Percentiles rank a stretch among this genome's conserved stretches.
Conservation (phyloP, 2,888 invertebrate species). For the Synergus itoensis region DNA sequence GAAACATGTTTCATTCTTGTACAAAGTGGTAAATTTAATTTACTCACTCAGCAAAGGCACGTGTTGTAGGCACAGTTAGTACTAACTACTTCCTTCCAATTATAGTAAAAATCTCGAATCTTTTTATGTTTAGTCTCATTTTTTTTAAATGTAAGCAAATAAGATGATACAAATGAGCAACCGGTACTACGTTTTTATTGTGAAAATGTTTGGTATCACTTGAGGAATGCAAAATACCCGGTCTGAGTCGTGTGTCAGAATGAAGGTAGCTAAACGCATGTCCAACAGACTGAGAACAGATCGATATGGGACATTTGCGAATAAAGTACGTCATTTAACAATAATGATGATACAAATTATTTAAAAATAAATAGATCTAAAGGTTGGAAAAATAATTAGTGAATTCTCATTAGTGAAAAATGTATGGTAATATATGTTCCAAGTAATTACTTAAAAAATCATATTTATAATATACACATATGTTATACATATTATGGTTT, state of each 20-base stretch:
- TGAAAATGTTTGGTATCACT: not conserved
- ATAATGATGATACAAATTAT: not conserved
- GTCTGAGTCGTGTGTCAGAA: slow-evolving; percentile 14
- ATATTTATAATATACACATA: too few species aligned
- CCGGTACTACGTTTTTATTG: slow-evolving; percentile 1
- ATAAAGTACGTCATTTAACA: slow-evolving; percentile 3
- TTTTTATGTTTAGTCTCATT: not conserved
- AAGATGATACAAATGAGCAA: not conserved
- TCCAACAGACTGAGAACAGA: slow-evolving; percentile 8
- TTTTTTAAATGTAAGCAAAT: not conserved
- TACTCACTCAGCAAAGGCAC: not conserved
- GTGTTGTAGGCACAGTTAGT: not conserved
- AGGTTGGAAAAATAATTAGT: too few species aligned
- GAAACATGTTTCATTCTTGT: not conserved
- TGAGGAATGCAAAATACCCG: slow-evolving; percentile 14
- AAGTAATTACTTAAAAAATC: too few species aligned
- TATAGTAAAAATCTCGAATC: not conserved
- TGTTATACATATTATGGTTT: too few species aligned
- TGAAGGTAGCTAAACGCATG: slow-evolving; percentile 37
- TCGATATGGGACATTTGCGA: slow-evolving; percentile 32
- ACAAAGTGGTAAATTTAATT: not conserved
- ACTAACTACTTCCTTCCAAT: not conserved
- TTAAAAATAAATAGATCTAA: not conserved
- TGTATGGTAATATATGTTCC: too few species aligned
- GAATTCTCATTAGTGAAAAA: too few species aligned